phyloP scores from a whole-genome alignment of 2,113 vertebrate species.

The Hemiprocne comata region DNA sequence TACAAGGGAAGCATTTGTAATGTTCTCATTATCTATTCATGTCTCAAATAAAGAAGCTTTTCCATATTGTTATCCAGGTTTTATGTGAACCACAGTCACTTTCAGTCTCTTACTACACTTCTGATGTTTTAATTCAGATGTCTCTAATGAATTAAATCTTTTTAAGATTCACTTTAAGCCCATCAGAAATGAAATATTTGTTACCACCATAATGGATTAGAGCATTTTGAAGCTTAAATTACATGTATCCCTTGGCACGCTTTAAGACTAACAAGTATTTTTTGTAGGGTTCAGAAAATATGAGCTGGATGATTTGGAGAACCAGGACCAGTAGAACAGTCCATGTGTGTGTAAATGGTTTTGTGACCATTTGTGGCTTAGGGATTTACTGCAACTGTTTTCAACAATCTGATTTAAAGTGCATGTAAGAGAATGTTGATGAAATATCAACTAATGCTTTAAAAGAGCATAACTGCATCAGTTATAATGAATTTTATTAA shows the following conservation, averaged over 20 bases:
- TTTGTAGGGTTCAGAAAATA: neutral
- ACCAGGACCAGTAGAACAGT: neutral
- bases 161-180: constrained; percentile 33
- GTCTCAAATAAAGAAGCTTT: neutral
- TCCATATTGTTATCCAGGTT: neutral
- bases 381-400: neutral
- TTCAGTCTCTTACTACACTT: neutral
- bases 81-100: constrained; percentile 21
- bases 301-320: neutral
- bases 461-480: neutral
- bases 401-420: constrained; percentile 1
- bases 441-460: neutral
- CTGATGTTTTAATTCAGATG: constrained; percentile 9
- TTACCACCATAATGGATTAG: neutral
- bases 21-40: constrained; percentile 17
- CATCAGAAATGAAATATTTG: constrained; percentile 32
- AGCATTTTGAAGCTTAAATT: constrained; percentile 1
- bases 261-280: neutral
- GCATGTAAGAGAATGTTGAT: neutral
- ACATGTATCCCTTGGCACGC: neutral
- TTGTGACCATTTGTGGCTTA: neutral
- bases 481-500: neutral
- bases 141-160: neutral
- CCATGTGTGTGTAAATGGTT: neutral
- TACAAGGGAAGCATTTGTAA: neutral